phyloP scores from a whole-genome alignment of 2,888 invertebrate genomes.

The Agrotis exclamationis region DNA sequence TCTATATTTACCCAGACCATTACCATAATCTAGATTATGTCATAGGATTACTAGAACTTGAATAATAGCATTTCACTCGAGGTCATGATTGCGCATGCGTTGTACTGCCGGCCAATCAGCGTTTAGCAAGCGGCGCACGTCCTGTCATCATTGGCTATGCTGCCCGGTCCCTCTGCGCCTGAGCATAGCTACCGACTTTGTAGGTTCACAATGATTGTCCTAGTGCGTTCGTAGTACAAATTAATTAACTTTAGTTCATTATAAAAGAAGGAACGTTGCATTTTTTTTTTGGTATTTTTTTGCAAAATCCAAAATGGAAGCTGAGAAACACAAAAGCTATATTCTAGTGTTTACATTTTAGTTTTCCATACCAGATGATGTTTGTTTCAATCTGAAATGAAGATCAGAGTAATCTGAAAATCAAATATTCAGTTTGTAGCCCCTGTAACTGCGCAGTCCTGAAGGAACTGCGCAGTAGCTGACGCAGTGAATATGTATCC shows the following conservation, averaged over 20 bases:
- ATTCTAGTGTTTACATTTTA: not conserved
- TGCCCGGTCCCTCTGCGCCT: conserved; percentile 77
- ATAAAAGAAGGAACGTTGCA: not conserved
- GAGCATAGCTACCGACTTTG: conserved; percentile 82
- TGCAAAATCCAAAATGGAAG: not conserved
- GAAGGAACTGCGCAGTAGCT: not conserved
- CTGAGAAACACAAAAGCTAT: not conserved
- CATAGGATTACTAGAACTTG: conserved; percentile 88
- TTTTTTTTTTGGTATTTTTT: not conserved
- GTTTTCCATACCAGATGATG: conserved; percentile 1
- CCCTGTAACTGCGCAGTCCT: conserved; percentile 12
- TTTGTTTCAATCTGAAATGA: conserved; percentile 4
- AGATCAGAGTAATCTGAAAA: conserved; percentile 32
- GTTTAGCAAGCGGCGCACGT: conserved; percentile 79
- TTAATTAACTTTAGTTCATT: conserved; percentile 8
- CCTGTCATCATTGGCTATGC: conserved; percentile 82
- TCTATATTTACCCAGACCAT: conserved; percentile 41
- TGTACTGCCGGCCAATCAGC: conserved; percentile 67
- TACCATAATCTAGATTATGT: conserved; percentile 86
- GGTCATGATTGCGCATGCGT: conserved; percentile 71
- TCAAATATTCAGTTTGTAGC: not conserved
- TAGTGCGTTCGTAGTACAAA: conserved; percentile 42
- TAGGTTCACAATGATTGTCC: conserved; percentile 83
- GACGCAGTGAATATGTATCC: not conserved
- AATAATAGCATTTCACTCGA: conserved; percentile 83